These are phyloP conservation scores for Galeopterus variegatus DNA, from an alignment of 2,113 vertebrate species.

Conservation along the genomic window DNA sequence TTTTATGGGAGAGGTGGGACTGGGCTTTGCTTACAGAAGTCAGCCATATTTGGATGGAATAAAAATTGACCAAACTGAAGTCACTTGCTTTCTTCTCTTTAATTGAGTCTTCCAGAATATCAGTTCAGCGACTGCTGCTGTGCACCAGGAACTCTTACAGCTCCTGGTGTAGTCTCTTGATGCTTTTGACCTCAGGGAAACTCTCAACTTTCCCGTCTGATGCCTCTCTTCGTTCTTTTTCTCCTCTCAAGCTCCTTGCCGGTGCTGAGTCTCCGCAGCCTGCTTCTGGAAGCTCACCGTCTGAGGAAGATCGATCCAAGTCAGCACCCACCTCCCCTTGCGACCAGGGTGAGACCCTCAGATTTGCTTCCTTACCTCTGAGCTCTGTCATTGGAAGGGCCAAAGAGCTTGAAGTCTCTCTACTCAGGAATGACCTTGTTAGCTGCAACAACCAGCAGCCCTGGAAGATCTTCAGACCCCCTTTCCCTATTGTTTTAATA, in stretches of 20 bases:
- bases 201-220: neutral
- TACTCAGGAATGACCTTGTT: neutral
- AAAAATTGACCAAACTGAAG: neutral
- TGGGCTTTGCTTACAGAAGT: neutral
- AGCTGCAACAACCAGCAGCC: neutral
- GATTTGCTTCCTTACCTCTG: neutral
- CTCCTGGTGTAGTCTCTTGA: accelerated
- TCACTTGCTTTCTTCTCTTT: neutral
- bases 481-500: neutral
- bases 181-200: neutral
- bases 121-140: neutral
- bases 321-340: conserved; percentile 97
- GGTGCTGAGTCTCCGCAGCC: conserved; percentile 95
- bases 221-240: neutral
- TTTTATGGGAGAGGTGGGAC: neutral
- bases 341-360: conserved; percentile 93
- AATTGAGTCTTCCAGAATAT: neutral
- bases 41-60: neutral
- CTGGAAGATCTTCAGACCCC: neutral
- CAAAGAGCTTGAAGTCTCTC: neutral
- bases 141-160: accelerated
- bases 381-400: neutral
- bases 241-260: conserved; percentile 92
- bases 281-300: conserved; percentile 92
- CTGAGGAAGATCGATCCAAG: conserved; percentile 95